phyloP scores from a whole-genome alignment of 1,140 invertebrate species.

The Drosophila cardini region DNA sequence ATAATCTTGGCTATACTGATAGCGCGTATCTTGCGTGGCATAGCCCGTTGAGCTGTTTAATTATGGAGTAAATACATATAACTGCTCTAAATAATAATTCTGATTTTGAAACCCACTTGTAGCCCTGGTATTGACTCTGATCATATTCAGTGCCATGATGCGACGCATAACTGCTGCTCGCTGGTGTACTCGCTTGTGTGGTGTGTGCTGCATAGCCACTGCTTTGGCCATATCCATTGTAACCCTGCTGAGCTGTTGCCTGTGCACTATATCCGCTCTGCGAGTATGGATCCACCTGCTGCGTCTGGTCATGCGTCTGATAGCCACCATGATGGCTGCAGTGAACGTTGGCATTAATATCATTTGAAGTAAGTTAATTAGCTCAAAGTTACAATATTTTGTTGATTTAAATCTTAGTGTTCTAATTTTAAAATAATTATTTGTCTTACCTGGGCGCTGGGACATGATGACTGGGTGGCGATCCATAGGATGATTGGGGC shows the following conservation, averaged over 20 bases:
- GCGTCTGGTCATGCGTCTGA: constrained; percentile 76
- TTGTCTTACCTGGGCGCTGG: constrained; percentile 69
- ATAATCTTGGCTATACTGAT: constrained; percentile 82
- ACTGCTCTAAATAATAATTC: no score
- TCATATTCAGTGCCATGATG: constrained; percentile 75
- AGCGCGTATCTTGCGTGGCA: constrained; percentile 76
- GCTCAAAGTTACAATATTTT: no score
- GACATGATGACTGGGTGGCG: constrained; percentile 70
- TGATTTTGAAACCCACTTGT: constrained; percentile 75
- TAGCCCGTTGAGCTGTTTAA: constrained; percentile 71
- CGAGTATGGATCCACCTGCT: constrained; percentile 80
- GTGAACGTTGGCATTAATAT: constrained; percentile 48
- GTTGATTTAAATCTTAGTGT: neutral
- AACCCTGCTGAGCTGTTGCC: constrained; percentile 65
- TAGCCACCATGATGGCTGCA: constrained; percentile 76
- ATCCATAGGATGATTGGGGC: constrained; percentile 69
- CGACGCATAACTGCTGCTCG: constrained; percentile 70
- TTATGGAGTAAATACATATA: constrained; percentile 9
- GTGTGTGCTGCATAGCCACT: constrained; percentile 68
- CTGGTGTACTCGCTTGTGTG: constrained; percentile 60
- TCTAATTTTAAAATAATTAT: neutral
- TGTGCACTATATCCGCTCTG: constrained; percentile 72
- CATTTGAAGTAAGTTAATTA: neutral
- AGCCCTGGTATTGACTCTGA: constrained; percentile 81
- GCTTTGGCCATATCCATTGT: constrained; percentile 80